These are phyloP conservation scores for Scolopax bukidnonensis DNA, from an alignment of 2,797 vertebrate species.

Conservation along the genomic window DNA sequence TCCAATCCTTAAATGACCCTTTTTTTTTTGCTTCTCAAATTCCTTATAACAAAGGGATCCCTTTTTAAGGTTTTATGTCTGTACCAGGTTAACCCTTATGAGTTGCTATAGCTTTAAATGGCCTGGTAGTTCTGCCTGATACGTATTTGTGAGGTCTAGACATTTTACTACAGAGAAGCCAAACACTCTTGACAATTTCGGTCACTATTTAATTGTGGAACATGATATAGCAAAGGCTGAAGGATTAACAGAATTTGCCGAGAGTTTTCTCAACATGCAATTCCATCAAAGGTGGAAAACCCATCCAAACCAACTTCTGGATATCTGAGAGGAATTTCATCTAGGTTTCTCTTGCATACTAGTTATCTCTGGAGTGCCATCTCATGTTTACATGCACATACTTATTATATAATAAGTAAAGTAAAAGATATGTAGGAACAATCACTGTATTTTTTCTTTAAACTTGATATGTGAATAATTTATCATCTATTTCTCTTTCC, in stretches of 20 bases:
- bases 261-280: neutral
- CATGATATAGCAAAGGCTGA: neutral
- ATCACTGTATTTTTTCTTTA: neutral
- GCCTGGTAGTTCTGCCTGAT: neutral
- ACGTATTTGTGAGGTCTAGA: neutral
- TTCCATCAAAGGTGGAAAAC: neutral
- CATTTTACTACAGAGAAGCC: neutral
- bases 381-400: neutral
- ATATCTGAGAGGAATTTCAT: neutral
- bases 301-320: neutral
- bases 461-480: neutral
- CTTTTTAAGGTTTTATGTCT: neutral
- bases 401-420: neutral
- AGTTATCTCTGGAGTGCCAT: neutral
- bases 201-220: neutral
- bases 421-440: neutral
- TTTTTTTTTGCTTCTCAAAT: neutral
- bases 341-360: neutral
- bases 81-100: neutral
- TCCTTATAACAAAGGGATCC: neutral
- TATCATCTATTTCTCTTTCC: neutral
- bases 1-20: neutral
- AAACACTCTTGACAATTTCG: neutral
- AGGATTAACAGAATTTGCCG: neutral
- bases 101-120: neutral